These are phyloP conservation scores for Acipenser ruthenus DNA, from an alignment of 2,797 vertebrate species.

Conservation along the genomic window DNA sequence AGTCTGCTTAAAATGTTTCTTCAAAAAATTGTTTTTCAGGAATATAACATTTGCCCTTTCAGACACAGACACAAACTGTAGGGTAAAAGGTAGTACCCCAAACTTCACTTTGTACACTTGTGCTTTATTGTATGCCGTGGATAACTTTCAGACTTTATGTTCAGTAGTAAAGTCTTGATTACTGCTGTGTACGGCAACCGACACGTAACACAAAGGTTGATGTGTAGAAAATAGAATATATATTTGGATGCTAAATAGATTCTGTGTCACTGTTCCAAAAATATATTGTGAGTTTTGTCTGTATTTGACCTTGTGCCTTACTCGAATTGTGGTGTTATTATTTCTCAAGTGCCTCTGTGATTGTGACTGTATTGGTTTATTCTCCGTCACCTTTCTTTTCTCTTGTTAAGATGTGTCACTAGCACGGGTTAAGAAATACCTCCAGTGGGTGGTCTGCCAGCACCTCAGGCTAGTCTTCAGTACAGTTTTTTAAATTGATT, in stretches of 20 bases:
- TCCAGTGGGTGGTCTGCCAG: no score
- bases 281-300: slow-evolving; percentile 22
- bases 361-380: slow-evolving; percentile 28
- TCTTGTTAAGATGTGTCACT: slow-evolving; percentile 7
- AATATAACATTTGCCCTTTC: no score
- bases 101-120: no score
- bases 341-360: slow-evolving; percentile 83
- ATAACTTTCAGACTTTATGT: no score
- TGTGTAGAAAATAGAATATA: slow-evolving; percentile 12
- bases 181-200: background rate
- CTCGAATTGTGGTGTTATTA: slow-evolving; percentile 54
- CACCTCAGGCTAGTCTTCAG: no score
- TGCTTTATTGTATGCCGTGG: no score
- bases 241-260: slow-evolving; percentile 20
- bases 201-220: background rate
- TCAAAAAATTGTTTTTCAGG: no score
- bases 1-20: no score
- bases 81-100: no score
- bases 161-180: background rate
- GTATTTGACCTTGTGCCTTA: slow-evolving; percentile 58
- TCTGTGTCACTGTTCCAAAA: slow-evolving; percentile 36
- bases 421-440: background rate
- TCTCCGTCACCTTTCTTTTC: background rate
- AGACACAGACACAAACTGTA: no score
- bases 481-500: no score